Conservation (phyloP, 1,140 invertebrate genomes). For the Drosophila santomea region DNA sequence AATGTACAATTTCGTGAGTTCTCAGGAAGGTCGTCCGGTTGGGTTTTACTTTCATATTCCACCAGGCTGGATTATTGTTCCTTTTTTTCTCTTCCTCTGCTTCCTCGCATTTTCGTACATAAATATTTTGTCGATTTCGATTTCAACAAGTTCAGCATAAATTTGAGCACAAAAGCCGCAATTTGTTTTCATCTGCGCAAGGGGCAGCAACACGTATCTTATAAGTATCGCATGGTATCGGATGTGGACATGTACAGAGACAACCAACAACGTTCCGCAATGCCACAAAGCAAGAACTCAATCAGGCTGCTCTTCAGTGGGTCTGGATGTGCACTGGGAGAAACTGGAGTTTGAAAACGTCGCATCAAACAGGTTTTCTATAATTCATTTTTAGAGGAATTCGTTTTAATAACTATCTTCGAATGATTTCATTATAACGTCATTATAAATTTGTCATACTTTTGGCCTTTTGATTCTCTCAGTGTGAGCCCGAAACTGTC, state of each 20-base stretch:
- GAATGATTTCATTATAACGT: neutral
- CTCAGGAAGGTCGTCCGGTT: conserved; percentile 82
- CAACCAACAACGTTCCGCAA: conserved; percentile 46
- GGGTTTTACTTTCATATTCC: conserved; percentile 79
- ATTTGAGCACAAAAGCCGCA: conserved; percentile 81
- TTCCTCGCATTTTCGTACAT: conserved; percentile 44
- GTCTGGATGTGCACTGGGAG: conserved; percentile 7
- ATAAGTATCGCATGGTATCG: conserved; percentile 9
- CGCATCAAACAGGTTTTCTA: too few species aligned
- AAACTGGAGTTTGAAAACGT: too few species aligned
- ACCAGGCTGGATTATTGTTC: conserved; percentile 44
- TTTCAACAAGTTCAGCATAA: conserved; percentile 82
- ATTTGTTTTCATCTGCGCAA: conserved; percentile 79
- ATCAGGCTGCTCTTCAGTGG: conserved; percentile 57
- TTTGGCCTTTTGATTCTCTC: neutral
- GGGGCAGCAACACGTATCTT: conserved; percentile 23
- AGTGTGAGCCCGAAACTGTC: neutral
- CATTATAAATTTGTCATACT: too few species aligned
- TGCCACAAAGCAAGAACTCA: conserved; percentile 70
- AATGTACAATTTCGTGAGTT: conserved; percentile 69
- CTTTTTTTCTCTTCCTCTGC: conserved; percentile 31
- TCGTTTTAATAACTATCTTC: neutral
- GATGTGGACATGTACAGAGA: conserved; percentile 36
- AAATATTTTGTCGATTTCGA: conserved; percentile 80
- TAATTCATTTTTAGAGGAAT: too few species aligned